These are phyloP conservation scores for Prionailurus bengalensis DNA, from an alignment of 2,113 vertebrate species.

Conservation along the genomic window DNA sequence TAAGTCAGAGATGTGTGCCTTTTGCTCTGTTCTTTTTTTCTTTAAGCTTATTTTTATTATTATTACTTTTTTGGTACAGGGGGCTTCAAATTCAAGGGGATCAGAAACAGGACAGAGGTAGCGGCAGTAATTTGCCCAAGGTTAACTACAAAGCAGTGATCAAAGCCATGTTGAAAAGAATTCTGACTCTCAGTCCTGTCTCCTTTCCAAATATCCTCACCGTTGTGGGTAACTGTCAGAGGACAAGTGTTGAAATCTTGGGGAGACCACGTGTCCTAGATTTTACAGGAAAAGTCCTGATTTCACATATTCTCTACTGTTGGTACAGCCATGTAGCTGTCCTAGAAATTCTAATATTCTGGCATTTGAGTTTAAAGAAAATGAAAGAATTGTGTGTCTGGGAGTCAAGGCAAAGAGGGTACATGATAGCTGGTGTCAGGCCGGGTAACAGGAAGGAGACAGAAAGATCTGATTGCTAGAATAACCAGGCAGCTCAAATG, in stretches of 20 bases:
- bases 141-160: background rate
- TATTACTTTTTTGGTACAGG: background rate
- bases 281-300: background rate
- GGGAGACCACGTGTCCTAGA: background rate
- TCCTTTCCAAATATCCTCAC: conserved; percentile 14
- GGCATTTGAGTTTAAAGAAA: conserved; percentile 60
- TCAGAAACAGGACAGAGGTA: background rate
- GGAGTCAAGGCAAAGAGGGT: conserved; percentile 39
- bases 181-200: background rate
- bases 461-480: conserved; percentile 73
- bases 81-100: conserved; percentile 31
- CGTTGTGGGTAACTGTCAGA: background rate
- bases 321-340: conserved; percentile 7
- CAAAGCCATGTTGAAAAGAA: background rate
- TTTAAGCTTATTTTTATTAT: background rate
- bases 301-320: background rate
- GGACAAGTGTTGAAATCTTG: background rate
- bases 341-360: conserved; percentile 33
- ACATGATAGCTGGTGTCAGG: conserved; percentile 43
- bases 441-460: conserved; percentile 68
- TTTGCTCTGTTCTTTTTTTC: background rate
- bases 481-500: conserved; percentile 58
- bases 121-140: background rate
- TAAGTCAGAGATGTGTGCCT: background rate
- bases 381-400: conserved; percentile 48